Conservation (phyloP, 2,888 invertebrate genomes). For the Physocephala rufipes region DNA sequence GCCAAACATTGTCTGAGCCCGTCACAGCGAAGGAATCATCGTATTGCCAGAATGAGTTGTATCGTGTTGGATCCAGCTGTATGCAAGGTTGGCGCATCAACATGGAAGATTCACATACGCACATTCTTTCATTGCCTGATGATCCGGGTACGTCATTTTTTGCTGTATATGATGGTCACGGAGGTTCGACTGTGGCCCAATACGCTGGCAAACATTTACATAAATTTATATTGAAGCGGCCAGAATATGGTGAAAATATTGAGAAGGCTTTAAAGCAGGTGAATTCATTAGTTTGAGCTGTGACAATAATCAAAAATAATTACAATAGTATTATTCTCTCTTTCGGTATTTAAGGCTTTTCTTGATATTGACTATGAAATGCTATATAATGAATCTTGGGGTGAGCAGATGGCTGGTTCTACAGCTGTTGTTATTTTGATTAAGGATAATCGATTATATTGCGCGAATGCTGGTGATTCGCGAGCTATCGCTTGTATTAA, state of each 20-base stretch:
- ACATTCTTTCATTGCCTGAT: constrained; percentile 90
- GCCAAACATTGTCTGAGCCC: constrained; percentile 96
- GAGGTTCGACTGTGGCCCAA: constrained; percentile 89
- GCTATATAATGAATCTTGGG: constrained; percentile 86
- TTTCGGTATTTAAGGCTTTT: constrained; percentile 74
- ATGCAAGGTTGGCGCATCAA: constrained; percentile 99
- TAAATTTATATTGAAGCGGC: constrained; percentile 84
- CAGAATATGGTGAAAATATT: constrained; percentile 83
- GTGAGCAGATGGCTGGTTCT: constrained; percentile 93
- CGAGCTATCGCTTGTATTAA: constrained; percentile 89
- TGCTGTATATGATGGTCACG: constrained; percentile 84
- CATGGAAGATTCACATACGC: constrained; percentile 99
- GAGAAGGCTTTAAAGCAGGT: constrained; percentile 86
- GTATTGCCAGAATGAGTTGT: constrained; percentile 77
- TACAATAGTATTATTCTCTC: constrained; percentile 4
- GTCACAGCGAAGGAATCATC: constrained; percentile 89
- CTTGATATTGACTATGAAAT: constrained; percentile 93
- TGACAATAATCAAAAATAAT: constrained; percentile 17
- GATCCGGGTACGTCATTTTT: constrained; percentile 95
- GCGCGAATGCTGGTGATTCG: constrained; percentile 98
- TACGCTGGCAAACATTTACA: constrained; percentile 96
- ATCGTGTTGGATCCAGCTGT: constrained; percentile 88
- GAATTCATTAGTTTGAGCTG: constrained; percentile 50
- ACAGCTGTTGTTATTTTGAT: constrained; percentile 89
- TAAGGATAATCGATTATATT: constrained; percentile 86